A percentile compares a stretch with the other conserved stretches of the same genome.
phyloP scores from a whole-genome alignment of 2,888 invertebrate species.

The Epicampocera succincta region DNA sequence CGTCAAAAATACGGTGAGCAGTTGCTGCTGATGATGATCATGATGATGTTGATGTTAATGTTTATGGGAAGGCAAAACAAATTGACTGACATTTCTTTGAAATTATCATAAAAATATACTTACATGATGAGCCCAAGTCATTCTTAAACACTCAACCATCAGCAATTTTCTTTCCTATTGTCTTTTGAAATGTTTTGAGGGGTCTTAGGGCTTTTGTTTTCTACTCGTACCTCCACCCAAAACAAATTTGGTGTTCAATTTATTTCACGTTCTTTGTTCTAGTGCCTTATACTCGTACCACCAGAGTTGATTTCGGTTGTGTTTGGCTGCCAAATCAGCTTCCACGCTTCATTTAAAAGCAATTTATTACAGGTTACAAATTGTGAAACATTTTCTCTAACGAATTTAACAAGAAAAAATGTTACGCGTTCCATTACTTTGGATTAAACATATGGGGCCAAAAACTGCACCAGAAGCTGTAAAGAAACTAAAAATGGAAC shows the following conservation, averaged over 20 bases:
- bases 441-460: constrained; percentile 49
- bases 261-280: constrained; percentile 8
- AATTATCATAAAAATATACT: constrained; percentile 26
- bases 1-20: constrained; percentile 22
- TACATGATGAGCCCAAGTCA: constrained; percentile 26
- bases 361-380: constrained; percentile 62
- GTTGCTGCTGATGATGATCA: constrained; percentile 26
- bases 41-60: constrained; percentile 46
- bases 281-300: constrained; percentile 29
- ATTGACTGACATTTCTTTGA: constrained; percentile 46
- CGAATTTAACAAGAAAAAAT: constrained; percentile 21
- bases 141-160: constrained; percentile 16
- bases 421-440: constrained; percentile 5
- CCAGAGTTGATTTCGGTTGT: constrained; percentile 38
- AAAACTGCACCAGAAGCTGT: neutral
- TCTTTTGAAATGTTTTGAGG: constrained; percentile 4
- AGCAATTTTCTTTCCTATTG: constrained; percentile 34
- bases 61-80: constrained; percentile 63
- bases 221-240: constrained; percentile 25
- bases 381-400: constrained; percentile 38
- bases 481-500: constrained; percentile 18
- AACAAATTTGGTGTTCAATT: constrained; percentile 20
- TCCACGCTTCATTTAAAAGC: constrained; percentile 52
- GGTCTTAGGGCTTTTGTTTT: constrained; percentile 1
- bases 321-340: constrained; percentile 41